Conservation (phyloP, 2,113 vertebrate species). For the Thymallus thymallus region DNA sequence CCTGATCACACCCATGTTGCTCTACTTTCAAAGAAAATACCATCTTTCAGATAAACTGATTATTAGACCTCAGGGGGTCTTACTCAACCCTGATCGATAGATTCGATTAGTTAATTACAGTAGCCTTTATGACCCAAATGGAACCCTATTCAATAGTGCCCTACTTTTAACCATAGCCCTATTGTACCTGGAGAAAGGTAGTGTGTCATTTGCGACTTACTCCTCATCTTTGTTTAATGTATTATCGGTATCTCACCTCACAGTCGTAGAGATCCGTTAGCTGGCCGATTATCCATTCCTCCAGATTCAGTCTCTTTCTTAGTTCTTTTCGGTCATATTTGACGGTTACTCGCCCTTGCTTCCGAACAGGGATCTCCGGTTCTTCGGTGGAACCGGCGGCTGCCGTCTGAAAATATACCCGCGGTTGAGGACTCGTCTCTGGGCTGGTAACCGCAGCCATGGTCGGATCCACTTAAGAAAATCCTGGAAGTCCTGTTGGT, state of each 20-base stretch:
- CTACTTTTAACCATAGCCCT: too few species aligned
- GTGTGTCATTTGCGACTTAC: too few species aligned
- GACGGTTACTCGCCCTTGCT: constrained; percentile 88
- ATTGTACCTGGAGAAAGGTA: too few species aligned
- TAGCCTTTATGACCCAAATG: too few species aligned
- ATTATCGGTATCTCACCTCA: constrained; percentile 74
- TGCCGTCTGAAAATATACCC: constrained; percentile 88
- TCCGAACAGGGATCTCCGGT: constrained; percentile 80
- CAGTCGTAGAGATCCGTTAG: constrained; percentile 90
- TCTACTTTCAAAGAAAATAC: too few species aligned
- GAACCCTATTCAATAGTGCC: too few species aligned
- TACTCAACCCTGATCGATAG: too few species aligned
- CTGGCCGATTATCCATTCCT: constrained; percentile 92
- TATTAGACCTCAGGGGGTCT: too few species aligned
- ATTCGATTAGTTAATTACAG: too few species aligned
- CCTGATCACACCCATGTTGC: too few species aligned
- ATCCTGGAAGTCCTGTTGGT: constrained; percentile 34
- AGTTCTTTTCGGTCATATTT: constrained; percentile 93
- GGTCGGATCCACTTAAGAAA: constrained; percentile 43
- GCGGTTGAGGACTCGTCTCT: constrained; percentile 80
- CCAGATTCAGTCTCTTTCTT: constrained; percentile 88
- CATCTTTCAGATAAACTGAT: too few species aligned
- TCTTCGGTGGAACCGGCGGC: constrained; percentile 75
- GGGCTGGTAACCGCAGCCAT: constrained; percentile 83
- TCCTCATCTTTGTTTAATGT: constrained; percentile 30